A percentile compares a stretch with the other conserved stretches of the same genome.
These are phyloP conservation scores for Pedicia rivosa DNA, from an alignment of 2,888 invertebrate species.

Conservation along the genomic window DNA sequence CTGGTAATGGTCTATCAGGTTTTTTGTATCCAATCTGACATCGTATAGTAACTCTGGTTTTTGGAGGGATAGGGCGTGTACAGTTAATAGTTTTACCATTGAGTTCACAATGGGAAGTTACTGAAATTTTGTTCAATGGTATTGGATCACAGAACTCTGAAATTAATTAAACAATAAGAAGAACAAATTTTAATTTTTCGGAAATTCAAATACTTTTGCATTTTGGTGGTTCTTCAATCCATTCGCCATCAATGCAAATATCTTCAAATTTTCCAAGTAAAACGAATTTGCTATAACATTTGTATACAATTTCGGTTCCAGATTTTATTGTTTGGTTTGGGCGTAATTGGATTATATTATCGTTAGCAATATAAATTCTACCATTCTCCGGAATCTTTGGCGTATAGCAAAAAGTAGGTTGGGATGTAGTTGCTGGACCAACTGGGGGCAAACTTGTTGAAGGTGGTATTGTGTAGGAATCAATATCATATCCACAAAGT, in stretches of 20 bases:
- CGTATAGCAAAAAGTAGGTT: background rate
- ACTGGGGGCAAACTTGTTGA: background rate
- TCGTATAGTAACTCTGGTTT: constrained; percentile 8
- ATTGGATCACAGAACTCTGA: constrained; percentile 4
- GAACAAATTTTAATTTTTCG: too few species aligned
- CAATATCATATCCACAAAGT: constrained; percentile 7
- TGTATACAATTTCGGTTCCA: constrained; percentile 4
- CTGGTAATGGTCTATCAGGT: constrained; percentile 1
- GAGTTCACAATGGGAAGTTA: constrained; percentile 5
- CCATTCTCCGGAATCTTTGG: background rate
- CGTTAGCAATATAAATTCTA: background rate
- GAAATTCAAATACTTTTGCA: too few species aligned
- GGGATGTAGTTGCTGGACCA: too few species aligned
- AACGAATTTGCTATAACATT: constrained; percentile 6
- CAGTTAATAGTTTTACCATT: constrained; percentile 5
- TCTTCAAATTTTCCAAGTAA: constrained; percentile 5
- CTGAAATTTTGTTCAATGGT: constrained; percentile 1
- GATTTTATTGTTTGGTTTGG: background rate
- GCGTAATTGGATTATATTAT: background rate
- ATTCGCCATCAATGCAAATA: constrained; percentile 8
- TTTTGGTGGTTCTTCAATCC: constrained; percentile 4
- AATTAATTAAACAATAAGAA: too few species aligned
- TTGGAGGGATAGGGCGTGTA: constrained; percentile 4
- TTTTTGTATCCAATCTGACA: constrained; percentile 9
- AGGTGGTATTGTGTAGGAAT: background rate